Evolutionary conservation across 2,888 invertebrate species (phyloP).

Genomic region (Cryptosula pallasiana): DNA sequence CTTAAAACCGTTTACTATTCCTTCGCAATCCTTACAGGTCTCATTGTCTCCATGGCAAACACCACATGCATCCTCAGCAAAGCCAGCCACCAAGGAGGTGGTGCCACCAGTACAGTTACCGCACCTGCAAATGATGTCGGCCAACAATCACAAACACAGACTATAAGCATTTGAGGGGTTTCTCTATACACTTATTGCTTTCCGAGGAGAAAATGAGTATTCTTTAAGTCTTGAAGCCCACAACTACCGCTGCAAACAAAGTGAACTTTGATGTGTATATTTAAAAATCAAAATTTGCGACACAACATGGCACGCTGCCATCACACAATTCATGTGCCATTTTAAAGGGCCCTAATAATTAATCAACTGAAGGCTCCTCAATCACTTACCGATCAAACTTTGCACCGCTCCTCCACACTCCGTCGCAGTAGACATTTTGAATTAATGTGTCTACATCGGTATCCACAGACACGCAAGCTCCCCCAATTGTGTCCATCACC

Average conservation of each 20-base stretch:
- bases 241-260: too few species aligned
- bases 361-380: neutral
- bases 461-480: neutral
- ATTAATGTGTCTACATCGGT: neutral
- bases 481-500: neutral
- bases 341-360: too few species aligned
- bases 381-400: neutral
- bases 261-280: too few species aligned
- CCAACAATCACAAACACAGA: too few species aligned
- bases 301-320: too few species aligned
- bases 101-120: neutral
- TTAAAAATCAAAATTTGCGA: too few species aligned
- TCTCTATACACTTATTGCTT: too few species aligned
- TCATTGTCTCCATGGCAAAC: neutral
- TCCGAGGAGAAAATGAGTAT: too few species aligned
- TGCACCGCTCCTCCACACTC: slow-evolving; percentile 4
- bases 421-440: neutral
- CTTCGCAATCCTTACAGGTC: neutral
- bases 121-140: slow-evolving; percentile 10
- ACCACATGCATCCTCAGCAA: neutral
- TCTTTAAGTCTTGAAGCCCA: too few species aligned
- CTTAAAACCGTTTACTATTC: neutral
- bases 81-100: neutral
- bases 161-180: too few species aligned
- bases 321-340: too few species aligned